Conservation (phyloP, 2,888 invertebrate genomes). For the Anorthoa munda region DNA sequence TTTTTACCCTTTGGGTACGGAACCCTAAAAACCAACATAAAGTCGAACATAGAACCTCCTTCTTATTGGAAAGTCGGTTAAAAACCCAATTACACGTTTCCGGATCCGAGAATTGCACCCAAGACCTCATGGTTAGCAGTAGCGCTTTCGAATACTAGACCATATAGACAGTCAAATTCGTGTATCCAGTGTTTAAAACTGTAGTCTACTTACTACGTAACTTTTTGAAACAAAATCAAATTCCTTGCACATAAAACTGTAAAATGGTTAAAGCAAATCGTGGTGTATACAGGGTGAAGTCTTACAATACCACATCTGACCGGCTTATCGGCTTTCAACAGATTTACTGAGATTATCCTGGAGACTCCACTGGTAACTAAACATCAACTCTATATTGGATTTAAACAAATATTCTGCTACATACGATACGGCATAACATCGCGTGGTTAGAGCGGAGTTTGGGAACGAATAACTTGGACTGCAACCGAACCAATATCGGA, state of each 20-base stretch:
- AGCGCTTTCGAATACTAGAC: no score
- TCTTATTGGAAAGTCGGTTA: no score
- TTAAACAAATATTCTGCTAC: constrained; percentile 52
- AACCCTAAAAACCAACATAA: no score
- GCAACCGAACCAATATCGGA: neutral
- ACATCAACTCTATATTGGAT: constrained; percentile 67
- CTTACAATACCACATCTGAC: constrained; percentile 77
- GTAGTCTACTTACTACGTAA: no score
- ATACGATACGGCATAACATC: constrained; percentile 15
- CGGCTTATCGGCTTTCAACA: constrained; percentile 81
- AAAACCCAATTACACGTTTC: no score
- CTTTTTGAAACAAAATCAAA: neutral
- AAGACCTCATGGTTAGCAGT: no score
- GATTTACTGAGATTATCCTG: constrained; percentile 85
- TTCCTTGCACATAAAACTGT: constrained; percentile 12
- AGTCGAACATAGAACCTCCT: no score
- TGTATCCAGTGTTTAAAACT: no score
- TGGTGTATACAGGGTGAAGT: constrained; percentile 70
- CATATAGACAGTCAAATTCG: no score
- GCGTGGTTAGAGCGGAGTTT: neutral
- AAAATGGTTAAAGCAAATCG: constrained; percentile 34
- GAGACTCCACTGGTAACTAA: constrained; percentile 58
- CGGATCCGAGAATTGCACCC: no score
- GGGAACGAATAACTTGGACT: constrained; percentile 6
- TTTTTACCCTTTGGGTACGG: no score